phyloP scores from a whole-genome alignment of 2,113 vertebrate species.

The Hypanus sabinus region DNA sequence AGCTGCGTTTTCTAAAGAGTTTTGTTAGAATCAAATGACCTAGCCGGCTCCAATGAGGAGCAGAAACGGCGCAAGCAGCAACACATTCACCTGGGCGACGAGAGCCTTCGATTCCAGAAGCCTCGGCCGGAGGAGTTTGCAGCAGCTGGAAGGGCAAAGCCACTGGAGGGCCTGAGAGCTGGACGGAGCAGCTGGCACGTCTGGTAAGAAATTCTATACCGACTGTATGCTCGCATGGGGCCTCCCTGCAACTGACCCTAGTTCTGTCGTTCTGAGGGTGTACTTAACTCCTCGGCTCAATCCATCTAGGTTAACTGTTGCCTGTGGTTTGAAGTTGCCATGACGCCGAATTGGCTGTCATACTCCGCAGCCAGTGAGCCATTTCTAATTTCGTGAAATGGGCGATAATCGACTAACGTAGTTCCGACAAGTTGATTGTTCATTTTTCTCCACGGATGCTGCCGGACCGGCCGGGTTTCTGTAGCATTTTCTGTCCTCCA shows the following conservation, averaged over 20 bases:
- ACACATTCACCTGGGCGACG: not conserved
- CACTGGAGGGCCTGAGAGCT: not conserved
- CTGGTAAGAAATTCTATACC: not conserved
- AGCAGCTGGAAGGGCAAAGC: not conserved
- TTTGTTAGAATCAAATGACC: not conserved
- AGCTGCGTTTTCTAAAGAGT: too few relatives aligned
- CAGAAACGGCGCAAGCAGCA: not conserved
- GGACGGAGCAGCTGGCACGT: not conserved
- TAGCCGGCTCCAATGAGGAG: not conserved
- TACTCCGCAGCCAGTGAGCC: not conserved
- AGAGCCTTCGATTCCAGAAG: not conserved
- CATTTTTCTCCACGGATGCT: too few relatives aligned
- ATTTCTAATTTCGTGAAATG: not conserved
- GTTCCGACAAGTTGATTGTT: too few relatives aligned
- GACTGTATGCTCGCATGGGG: not conserved
- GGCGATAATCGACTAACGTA: not conserved
- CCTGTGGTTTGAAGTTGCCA: constrained; percentile 25
- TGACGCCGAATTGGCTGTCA: not conserved
- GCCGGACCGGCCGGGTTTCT: too few relatives aligned
- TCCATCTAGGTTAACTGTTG: not conserved
- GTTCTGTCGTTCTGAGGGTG: not conserved
- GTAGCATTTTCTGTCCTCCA: too few relatives aligned
- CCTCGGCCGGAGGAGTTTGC: not conserved
- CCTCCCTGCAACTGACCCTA: not conserved
- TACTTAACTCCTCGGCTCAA: not conserved